Percentiles rank a stretch among this genome's conserved stretches.
Evolutionary conservation across 1,140 invertebrate species (phyloP).

Genomic region (Dolichoris vasculosae): DNA sequence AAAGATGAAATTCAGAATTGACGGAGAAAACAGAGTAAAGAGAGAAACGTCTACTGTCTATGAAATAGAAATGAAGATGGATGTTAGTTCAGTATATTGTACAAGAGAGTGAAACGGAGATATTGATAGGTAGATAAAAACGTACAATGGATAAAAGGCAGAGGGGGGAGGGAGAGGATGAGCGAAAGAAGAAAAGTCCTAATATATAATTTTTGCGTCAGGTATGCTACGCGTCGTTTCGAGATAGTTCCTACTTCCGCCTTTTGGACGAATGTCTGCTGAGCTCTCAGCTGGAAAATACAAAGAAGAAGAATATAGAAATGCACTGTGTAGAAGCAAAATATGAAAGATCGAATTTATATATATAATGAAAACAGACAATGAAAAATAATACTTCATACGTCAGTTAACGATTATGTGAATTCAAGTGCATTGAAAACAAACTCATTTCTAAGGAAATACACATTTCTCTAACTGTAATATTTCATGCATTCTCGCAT

Average conservation of each 20-base stretch:
- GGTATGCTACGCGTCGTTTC: not conserved
- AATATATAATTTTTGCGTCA: slow-evolving; percentile 7
- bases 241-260: not conserved
- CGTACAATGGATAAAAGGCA: not conserved
- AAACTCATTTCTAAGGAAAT: not conserved
- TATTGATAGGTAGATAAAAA: not conserved
- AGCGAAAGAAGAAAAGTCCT: not conserved
- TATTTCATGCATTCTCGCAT: not conserved
- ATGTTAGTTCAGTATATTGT: not conserved
- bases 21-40: not conserved
- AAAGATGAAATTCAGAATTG: not conserved
- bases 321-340: not conserved
- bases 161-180: no score
- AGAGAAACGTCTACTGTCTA: not conserved
- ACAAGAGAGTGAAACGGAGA: not conserved
- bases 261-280: not conserved
- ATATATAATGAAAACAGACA: not conserved
- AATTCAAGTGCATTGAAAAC: not conserved
- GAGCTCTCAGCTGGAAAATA: not conserved
- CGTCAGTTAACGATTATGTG: not conserved
- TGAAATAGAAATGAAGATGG: slow-evolving; percentile 9
- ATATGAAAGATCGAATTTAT: not conserved
- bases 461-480: not conserved
- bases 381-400: slow-evolving; percentile 1
- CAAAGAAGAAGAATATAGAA: not conserved